Evolutionary conservation across 2,113 vertebrate genomes (phyloP), one percentile per base, ranked within the genome.

Genomic region (Thamnophis sirtalis): DNA sequence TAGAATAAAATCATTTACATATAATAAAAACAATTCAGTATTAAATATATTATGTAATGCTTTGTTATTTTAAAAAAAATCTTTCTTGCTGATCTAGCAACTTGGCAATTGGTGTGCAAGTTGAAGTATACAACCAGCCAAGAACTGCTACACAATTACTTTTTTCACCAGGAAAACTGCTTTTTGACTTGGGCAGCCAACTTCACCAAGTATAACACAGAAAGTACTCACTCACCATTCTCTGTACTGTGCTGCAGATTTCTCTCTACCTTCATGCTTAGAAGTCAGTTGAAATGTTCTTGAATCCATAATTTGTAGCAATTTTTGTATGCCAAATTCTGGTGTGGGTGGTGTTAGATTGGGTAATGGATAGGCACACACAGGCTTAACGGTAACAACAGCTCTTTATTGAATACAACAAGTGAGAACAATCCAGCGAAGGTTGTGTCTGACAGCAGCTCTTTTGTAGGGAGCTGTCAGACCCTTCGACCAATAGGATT

Each of bases 61-160:
- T 84, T 89, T 84, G 26, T 84, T 89, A 89, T n/a, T 92, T 28
- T 84, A 85, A 89, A 92, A 38, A 92, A 55, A 49, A 5, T 89
- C 3, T 22, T 43, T 84, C 26, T 92, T 92, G 10, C 54, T 38
- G 28, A 84, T 85, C 60, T 92, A 88, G 28, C 91, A 92, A 38
- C 15, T 92, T 60, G 68, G 68, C 73, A 58, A 85, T 56, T 84
- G 43, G 28, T 53, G 51, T 11, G 21, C 48, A 51, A 60, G 48
- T 48, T 92, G 48, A 80, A 89, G 54, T 48, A 58, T 24, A 15
- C 43, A 92, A 60, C 85, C 50, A 85, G 43, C 85, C 68, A 38
- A 54, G 28, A 51, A 85, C 48, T 85, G 89, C n/a, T 15, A 51
- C 48, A 50, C 28, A 89, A 60, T 85, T 85, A 43, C 48, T n/a